Percentiles rank a stretch among this genome's conserved stretches.
These are phyloP conservation scores for Amphipoea lucens DNA, from an alignment of 2,888 invertebrate genomes.

Conservation along the genomic window DNA sequence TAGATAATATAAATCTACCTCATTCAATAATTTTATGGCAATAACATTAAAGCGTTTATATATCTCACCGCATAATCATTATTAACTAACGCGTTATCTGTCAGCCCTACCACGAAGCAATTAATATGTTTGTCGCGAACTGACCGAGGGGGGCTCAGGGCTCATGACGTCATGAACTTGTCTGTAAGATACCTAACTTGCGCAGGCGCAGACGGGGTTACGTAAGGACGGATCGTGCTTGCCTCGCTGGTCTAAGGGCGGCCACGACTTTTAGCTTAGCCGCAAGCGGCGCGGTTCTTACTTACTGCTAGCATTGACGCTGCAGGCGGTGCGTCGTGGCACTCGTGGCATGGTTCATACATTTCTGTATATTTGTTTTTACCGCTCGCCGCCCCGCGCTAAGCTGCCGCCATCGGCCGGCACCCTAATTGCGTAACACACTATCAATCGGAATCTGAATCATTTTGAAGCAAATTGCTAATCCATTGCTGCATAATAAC, in stretches of 20 bases:
- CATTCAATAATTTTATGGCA: neutral
- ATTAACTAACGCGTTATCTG: neutral
- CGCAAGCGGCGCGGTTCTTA: too few relatives aligned
- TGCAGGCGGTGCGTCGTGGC: too few relatives aligned
- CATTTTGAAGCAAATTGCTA: too few relatives aligned
- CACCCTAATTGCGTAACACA: too few relatives aligned
- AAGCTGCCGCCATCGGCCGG: too few relatives aligned
- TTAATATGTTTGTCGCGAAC: constrained; percentile 58
- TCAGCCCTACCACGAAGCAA: constrained; percentile 40
- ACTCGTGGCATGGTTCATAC: too few relatives aligned
- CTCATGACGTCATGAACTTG: constrained; percentile 64
- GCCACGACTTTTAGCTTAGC: too few relatives aligned
- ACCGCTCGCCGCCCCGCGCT: too few relatives aligned
- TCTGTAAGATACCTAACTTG: constrained; percentile 38
- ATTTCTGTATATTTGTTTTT: too few relatives aligned
- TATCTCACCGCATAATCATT: neutral
- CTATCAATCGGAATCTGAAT: too few relatives aligned
- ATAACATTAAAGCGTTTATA: neutral
- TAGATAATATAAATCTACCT: neutral
- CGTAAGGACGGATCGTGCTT: constrained; percentile 44
- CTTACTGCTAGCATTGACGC: too few relatives aligned
- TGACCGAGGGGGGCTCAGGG: constrained; percentile 55
- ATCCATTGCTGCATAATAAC: too few relatives aligned
- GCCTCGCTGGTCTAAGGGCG: neutral
- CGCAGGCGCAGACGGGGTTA: constrained; percentile 31